Percentiles rank a stretch among this genome's conserved stretches.
phyloP scores from a whole-genome alignment of 2,797 vertebrate species.

The Agapornis canus region DNA sequence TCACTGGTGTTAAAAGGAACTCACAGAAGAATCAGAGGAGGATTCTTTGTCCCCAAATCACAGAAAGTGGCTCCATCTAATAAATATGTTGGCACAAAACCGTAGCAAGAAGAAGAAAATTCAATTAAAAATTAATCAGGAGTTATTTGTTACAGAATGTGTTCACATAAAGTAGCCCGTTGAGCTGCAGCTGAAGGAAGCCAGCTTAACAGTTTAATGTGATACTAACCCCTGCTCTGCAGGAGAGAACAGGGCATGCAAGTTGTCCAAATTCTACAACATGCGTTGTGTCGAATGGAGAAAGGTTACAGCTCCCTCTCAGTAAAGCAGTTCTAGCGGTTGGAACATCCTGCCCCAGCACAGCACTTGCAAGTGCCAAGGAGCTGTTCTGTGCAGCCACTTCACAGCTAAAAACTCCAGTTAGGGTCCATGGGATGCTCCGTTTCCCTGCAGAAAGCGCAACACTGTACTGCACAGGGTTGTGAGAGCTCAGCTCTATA shows the following conservation, averaged over 20 bases:
- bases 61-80: background rate
- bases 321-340: background rate
- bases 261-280: background rate
- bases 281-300: background rate
- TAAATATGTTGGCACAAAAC: background rate
- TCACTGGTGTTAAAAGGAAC: background rate
- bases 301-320: background rate
- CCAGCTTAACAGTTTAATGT: background rate
- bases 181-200: background rate
- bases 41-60: background rate
- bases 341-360: background rate
- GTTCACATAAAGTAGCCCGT: background rate
- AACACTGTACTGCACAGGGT: background rate
- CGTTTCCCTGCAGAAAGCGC: background rate
- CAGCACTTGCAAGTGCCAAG: background rate
- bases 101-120: background rate
- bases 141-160: background rate
- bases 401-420: background rate
- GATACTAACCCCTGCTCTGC: background rate
- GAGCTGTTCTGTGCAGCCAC: background rate
- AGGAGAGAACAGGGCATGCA: background rate
- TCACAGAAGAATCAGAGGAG: background rate
- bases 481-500: background rate
- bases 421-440: fast-evolving
- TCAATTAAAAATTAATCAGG: background rate